Base-by-base conservation (phyloP, 2,113 vertebrate genomes). In the Xiphorhynchus elegans region DNA sequence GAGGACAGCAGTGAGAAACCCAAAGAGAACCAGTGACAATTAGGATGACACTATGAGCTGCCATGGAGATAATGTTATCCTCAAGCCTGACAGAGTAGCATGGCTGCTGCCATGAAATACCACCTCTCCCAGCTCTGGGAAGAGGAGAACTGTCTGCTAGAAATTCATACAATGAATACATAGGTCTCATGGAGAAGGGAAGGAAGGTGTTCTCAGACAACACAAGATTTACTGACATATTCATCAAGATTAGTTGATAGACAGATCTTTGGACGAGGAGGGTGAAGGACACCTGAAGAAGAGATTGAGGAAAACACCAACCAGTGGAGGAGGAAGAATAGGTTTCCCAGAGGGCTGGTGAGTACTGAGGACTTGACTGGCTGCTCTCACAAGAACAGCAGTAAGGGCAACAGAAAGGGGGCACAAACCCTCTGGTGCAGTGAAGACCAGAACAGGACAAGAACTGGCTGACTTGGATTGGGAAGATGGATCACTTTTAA, bases 381-480 rank as follows among this genome's bases (percentile, higher is more conserved):
- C 8, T 83, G 31, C 37, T 86, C 40, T 56, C 7, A 68, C 4
- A 49, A 86, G 55, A 66, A 37, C 16, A 90, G 46, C 80, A 77
- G 11, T 4, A 37, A 23, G 11, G 16, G 23, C 29, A 72, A 42
- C 24, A 60, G 29, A 55, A 82, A 47, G 25, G 14, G 28, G 10
- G 26, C 42, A 63, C 19, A 89, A 85, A 37, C 2, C 5, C 10
- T 47, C 46, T 78, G 37, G 29, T 53, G 31, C 9, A 73, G 11
- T 8, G 2, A 83, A 42, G 31, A 73, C 18, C 21, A 75, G 35
- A 79, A 16, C 3, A 84, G n/a, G 17, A 73, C 17, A 66, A 81
- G 56, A 89, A 74, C 9, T 0, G 0, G 3, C 7, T 81, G 23
- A 67, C 42, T 60, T 58, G 49, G 15, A 4, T 9, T 46, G 24